Evolutionary conservation across 1,140 invertebrate species (phyloP), one percentile per base, ranked within the genome.

Genomic region (Adelges cooleyi): DNA sequence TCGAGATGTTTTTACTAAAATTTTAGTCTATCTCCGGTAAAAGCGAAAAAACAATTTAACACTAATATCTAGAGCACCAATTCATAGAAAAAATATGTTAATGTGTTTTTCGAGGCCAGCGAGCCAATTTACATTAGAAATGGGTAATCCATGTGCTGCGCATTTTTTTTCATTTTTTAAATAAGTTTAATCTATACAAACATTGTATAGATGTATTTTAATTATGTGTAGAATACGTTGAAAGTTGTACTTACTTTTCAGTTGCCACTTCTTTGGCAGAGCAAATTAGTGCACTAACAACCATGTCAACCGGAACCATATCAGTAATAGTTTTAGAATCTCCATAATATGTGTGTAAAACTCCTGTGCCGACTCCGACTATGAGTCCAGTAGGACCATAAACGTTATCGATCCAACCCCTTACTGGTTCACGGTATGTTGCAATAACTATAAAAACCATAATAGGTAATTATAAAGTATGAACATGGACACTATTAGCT

Each of bases 391-490:
- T 84, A 1, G 85, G 78, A 20, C 90, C 90, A 72, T 92, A 91
- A 68, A 88, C 78, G 74, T 93, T 94, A 74, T 95, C 90, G 50
- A 89, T 84, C 91, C 91, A 95, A 33, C 86, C 86, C 10, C 74
- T 69, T 0, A 84, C 53, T 1, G 84, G 84, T 71, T 93, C 90
- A 59, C 83, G 81, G 75, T 87, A 89, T 3, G 89, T 86, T 1
- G 89, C 87, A 22, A 90, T 83, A 27, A 95, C 89, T 85, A 74
- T 18, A 76, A 77, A 66, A n/a, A 13, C n/a, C 23, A 23, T 52
- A 42, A 33, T 33, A 6, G n/a, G n/a, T n/a, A n/a, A n/a, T n/a
- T n/a, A n/a, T n/a, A n/a, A n/a, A n/a, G n/a, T n/a, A n/a, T n/a
- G n/a, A n/a, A n/a, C n/a, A n/a, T n/a, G n/a, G n/a, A n/a, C n/a